Base-by-base conservation (phyloP, 2,113 vertebrate species). In the Oreotrochilus melanogaster region DNA sequence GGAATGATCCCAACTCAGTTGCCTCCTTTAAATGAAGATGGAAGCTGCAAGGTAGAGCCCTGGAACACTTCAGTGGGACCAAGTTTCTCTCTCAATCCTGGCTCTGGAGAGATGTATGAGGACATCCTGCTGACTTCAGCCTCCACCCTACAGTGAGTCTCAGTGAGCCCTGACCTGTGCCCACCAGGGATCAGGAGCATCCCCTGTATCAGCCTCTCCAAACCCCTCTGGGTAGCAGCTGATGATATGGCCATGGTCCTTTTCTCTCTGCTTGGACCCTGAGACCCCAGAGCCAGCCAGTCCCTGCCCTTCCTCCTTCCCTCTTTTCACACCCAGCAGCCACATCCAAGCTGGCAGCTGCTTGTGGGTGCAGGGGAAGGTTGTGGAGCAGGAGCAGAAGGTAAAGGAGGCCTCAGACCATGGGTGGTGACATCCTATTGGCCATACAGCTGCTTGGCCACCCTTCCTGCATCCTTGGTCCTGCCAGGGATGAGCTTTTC, bases 191-290 rank as follows among this genome's bases (percentile, higher is more conserved):
- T 18, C 47, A 74, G 51, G 9, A 78, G 16, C 47, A 73, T 45
- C 11, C 45, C 64, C 54, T 19, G 1, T 14, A 24, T 48, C 73
- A 81, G 22, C 27, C 23, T 50, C 74, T 78, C 33, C 69, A 81
- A 81, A 69, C 18, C 4, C 13, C 45, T 82, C 33, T 14, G 60
- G 43, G 33, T 16, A 79, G 71, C 33, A 87, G 58, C 23, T 54
- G 37, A 11, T 0, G 0, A 45, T 16, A 42, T 0, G 4, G 42
- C 21, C 42, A 18, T 1, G 1, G 21, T 69, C 58, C 75, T 53
- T n/a, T 80, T 74, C 56, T 28, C 31, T 27, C 28, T 53, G 25
- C 30, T 48, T 37, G 42, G 15, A 11, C 33, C 65, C 37, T 2
- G 15, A 88, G 57, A 81, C 54, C 37, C 48, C 42, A 62, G 53